Conservation (phyloP, 2,888 invertebrate genomes). For the Scrobipalpa atriplicella region DNA sequence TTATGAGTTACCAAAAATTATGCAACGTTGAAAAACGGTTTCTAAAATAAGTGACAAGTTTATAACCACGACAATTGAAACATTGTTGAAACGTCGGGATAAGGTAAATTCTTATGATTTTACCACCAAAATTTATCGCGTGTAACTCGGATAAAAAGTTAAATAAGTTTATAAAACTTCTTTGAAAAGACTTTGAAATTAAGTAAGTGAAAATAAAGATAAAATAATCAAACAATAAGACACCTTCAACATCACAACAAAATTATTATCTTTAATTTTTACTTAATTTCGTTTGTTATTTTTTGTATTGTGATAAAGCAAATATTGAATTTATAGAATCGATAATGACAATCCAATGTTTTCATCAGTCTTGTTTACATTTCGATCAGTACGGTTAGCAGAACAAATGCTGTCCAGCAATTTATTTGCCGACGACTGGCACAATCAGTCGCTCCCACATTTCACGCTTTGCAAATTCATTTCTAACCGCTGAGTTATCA, state of each 20-base stretch:
- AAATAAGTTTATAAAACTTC: too few species aligned
- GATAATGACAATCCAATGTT: background rate
- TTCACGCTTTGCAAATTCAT: conserved; percentile 29
- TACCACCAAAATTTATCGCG: background rate
- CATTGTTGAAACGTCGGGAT: too few species aligned
- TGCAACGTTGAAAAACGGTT: background rate
- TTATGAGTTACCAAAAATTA: background rate
- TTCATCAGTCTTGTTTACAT: background rate
- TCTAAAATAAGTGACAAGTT: too few species aligned
- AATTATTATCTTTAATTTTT: too few species aligned
- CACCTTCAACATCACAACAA: too few species aligned
- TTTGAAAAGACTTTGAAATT: too few species aligned
- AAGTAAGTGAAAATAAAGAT: too few species aligned
- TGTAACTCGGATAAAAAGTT: too few species aligned
- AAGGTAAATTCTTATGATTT: too few species aligned
- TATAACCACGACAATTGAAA: too few species aligned
- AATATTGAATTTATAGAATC: background rate
- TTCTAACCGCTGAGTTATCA: conserved; percentile 30
- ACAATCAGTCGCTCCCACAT: conserved; percentile 24
- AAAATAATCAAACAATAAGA: too few species aligned
- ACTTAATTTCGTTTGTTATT: background rate
- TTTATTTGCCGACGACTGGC: conserved; percentile 8
- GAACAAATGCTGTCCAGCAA: background rate
- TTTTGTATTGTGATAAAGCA: background rate
- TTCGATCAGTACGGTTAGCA: background rate